Conservation (phyloP, 2,797 vertebrate genomes). For the Onychomys torridus region DNA sequence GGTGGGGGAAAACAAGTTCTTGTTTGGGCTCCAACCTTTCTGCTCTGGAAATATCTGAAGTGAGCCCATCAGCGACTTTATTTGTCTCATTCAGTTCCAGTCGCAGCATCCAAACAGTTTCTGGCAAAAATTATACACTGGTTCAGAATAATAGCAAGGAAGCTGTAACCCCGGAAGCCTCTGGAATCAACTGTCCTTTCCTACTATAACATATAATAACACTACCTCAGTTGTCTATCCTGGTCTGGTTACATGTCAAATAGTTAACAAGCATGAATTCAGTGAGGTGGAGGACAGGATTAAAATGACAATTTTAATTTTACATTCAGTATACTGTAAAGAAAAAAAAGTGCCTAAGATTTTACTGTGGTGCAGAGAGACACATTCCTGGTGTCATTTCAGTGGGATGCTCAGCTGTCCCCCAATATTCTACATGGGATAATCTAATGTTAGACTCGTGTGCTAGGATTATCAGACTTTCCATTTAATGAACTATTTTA, state of each 20-base stretch:
- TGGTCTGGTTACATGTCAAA: neutral
- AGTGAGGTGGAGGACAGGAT: neutral
- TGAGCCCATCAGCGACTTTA: neutral
- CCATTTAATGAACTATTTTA: neutral
- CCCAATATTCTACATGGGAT: neutral
- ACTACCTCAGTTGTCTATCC: neutral
- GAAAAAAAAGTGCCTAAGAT: neutral
- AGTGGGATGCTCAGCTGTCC: neutral
- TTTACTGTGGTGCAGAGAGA: neutral
- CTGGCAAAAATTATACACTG: neutral
- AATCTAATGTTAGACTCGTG: neutral
- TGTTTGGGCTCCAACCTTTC: neutral
- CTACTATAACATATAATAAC: neutral
- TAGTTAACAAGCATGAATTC: neutral
- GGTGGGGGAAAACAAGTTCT: neutral
- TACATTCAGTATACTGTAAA: neutral
- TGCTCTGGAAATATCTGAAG: neutral
- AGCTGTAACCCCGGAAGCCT: neutral
- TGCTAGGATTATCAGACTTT: neutral
- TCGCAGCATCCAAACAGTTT: neutral
- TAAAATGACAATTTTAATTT: neutral
- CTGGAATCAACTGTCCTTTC: neutral
- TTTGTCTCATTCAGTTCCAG: neutral
- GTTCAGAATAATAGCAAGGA: neutral
- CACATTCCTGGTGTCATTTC: neutral